Base-by-base conservation (phyloP, 2,113 vertebrate genomes). In the Zosterops borbonicus region DNA sequence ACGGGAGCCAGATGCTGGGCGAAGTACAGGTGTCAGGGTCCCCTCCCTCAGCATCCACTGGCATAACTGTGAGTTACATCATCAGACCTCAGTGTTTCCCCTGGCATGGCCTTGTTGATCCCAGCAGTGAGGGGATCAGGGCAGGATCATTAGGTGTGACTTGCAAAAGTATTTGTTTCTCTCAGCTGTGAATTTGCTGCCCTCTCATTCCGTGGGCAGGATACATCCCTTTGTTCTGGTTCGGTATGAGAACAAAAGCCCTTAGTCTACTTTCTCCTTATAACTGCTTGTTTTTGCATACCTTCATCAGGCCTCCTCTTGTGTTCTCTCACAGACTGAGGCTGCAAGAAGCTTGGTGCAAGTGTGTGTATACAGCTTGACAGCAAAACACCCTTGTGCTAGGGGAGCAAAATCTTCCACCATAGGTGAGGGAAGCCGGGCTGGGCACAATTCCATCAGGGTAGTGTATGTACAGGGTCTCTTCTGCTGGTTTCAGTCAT, bases 101-200 rank as follows among this genome's bases (percentile, higher is more conserved):
- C 44, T 41, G 52, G 4, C 0, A 0, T 58, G 53, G 53, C 23
- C 46, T 65, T 0, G 0, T 33, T 55, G 70, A 29, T 80, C 69
- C 55, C 70, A 67, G 71, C 44, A 73, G 78, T 33, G 56, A 60
- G 39, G 39, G 33, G 18, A 33, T 37, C 18, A 17, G 0, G 5
- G 56, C 2, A 5, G 18, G 29, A 35, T 65, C 19, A 55, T 74
- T 23, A 28, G 11, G 11, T 90, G 75, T 78, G 39, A 17, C 35
- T 60, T 78, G 41, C 37, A 33, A 63, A 90, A 83, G 17, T 8
- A 0, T 76, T 79, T 80, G 9, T 55, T 91, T 47, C 74, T 90
- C 50, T 89, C 76, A 81, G 68, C 73, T 92, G 56, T 89, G 73
- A 92, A 17, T 87, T 81, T 64, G 39, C 52, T 91, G 88, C 31